Evolutionary conservation across 2,888 invertebrate species (phyloP).

Genomic region (Exephanes ischioxanthus): DNA sequence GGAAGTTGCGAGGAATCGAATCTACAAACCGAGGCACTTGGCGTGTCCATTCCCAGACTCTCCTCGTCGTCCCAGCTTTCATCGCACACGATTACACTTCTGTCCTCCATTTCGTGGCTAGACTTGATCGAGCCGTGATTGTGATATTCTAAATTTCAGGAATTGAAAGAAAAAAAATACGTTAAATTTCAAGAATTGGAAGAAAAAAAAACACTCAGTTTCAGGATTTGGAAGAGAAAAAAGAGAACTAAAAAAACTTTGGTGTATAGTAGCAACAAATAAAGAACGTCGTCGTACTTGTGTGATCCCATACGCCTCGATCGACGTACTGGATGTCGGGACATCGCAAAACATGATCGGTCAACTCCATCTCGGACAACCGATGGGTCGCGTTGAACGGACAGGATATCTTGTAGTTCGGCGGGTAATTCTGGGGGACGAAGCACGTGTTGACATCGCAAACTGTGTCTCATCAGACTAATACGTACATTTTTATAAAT

Average conservation of each 20-base stretch:
- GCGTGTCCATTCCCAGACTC: background rate
- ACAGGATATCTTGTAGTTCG: conserved; percentile 78
- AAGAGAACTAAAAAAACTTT: background rate
- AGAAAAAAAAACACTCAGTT: conserved; percentile 6
- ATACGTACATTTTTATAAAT: conserved; percentile 14
- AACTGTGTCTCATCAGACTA: background rate
- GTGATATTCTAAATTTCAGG: conserved; percentile 45
- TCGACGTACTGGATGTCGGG: conserved; percentile 69
- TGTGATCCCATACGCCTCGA: conserved; percentile 8
- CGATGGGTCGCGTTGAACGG: conserved; percentile 82
- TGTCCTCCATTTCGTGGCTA: conserved; percentile 55
- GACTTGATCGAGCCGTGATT: conserved; percentile 50
- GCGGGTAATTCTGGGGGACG: conserved; percentile 77
- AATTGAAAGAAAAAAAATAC: conserved; percentile 18
- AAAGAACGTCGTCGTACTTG: background rate
- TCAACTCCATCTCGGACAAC: conserved; percentile 74
- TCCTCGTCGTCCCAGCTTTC: conserved; percentile 78
- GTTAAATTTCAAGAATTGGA: background rate
- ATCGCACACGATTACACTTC: conserved; percentile 67
- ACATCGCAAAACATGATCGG: conserved; percentile 77
- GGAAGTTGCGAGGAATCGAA: background rate
- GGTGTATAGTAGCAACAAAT: background rate
- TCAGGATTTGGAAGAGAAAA: background rate
- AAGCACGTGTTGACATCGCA: conserved; percentile 13
- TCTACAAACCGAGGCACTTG: background rate